Conservation (phyloP, 2,888 invertebrate species). For the Conistra vaccinii region DNA sequence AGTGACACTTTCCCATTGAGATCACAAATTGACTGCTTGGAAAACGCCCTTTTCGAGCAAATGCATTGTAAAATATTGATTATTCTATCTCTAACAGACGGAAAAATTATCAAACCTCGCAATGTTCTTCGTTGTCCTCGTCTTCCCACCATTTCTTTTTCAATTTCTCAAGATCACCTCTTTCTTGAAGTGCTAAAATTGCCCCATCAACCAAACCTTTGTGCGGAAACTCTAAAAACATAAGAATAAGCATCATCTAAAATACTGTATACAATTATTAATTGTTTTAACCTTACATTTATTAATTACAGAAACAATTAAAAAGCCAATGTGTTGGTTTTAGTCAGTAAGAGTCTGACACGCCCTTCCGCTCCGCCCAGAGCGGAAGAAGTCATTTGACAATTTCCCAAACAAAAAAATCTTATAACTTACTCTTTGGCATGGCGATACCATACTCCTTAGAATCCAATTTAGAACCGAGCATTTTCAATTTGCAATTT, state of each 20-base stretch:
- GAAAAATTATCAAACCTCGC: slow-evolving; percentile 71
- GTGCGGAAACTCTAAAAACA: slow-evolving; percentile 92
- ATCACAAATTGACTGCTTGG: no score
- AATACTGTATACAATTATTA: neutral
- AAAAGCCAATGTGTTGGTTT: no score
- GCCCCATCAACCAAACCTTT: slow-evolving; percentile 95
- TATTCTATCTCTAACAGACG: neutral
- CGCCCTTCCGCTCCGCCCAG: no score
- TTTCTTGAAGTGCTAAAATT: slow-evolving; percentile 96
- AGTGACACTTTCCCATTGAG: no score
- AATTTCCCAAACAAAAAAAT: no score
- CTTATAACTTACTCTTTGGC: slow-evolving; percentile 93
- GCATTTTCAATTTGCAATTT: slow-evolving; percentile 95
- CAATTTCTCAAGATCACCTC: slow-evolving; percentile 93
- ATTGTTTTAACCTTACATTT: no score
- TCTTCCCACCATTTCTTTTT: slow-evolving; percentile 98
- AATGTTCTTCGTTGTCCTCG: slow-evolving; percentile 87
- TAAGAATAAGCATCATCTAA: neutral
- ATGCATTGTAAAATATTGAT: no score
- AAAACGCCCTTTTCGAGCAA: no score
- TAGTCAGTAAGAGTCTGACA: no score
- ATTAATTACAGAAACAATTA: no score
- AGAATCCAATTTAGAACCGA: slow-evolving; percentile 95
- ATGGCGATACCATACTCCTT: slow-evolving; percentile 96
- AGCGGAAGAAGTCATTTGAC: no score